Percentiles rank a stretch among this genome's conserved stretches.
Conservation (phyloP, 2,113 vertebrate species). For the Menura novaehollandiae region DNA sequence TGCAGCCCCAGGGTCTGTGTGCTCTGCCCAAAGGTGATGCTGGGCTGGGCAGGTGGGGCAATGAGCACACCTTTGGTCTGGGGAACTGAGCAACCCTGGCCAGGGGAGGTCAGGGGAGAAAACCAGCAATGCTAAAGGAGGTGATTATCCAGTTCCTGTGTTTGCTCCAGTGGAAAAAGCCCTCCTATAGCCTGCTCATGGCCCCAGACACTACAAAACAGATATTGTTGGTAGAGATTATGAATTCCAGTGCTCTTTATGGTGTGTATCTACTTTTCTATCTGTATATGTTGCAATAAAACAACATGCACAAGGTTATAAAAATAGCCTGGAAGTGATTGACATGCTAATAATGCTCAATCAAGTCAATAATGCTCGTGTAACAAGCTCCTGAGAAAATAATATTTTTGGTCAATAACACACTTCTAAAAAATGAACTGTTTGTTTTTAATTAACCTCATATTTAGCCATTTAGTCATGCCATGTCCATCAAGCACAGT, state of each 20-base stretch:
- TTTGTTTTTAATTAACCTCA: conserved; percentile 85
- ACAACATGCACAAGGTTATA: conserved; percentile 73
- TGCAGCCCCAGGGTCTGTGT: background rate
- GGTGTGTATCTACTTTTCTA: conserved; percentile 66
- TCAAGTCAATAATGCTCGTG: conserved; percentile 25
- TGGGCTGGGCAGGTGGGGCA: background rate
- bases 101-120: background rate
- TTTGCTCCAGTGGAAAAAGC: background rate
- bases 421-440: conserved; percentile 58
- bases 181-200: background rate
- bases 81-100: background rate
- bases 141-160: background rate
- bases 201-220: conserved; percentile 9
- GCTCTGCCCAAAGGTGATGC: too few species aligned
- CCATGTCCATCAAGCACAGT: conserved; percentile 55
- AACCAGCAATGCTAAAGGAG: background rate
- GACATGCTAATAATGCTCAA: conserved; percentile 65
- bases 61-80: background rate
- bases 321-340: conserved; percentile 73
- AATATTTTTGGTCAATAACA: conserved; percentile 66
- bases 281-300: conserved; percentile 78
- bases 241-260: conserved; percentile 56
- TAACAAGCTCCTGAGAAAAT: conserved; percentile 71
- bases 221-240: conserved; percentile 54
- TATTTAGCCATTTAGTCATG: conserved; percentile 78